These are phyloP conservation scores for Mus caroli DNA, from an alignment of 2,797 vertebrate genomes.

Conservation along the genomic window DNA sequence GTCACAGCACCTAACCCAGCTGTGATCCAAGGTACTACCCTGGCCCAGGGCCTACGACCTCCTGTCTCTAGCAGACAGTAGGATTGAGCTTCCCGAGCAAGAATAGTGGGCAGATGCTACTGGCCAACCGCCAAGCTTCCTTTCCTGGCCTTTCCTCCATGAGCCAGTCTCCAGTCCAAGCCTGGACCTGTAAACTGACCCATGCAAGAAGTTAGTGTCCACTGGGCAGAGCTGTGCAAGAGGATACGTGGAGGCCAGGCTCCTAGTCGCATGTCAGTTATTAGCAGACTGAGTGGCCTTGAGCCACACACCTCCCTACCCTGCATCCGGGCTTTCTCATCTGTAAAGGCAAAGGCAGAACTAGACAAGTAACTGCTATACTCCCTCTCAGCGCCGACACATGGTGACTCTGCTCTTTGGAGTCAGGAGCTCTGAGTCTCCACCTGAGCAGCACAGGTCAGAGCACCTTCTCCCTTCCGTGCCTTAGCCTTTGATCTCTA, in stretches of 20 bases:
- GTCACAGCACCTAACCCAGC: neutral
- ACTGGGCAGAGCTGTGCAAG: neutral
- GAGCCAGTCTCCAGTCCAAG: neutral
- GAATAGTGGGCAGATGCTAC: neutral
- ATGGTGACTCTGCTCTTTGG: neutral
- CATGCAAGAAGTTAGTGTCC: neutral
- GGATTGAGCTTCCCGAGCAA: neutral
- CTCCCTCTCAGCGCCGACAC: fast-evolving
- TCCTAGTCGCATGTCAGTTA: neutral
- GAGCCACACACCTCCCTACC: neutral
- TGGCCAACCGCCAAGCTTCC: neutral
- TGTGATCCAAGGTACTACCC: neutral
- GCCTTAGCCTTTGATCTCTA: conserved; percentile 2
- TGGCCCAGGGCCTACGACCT: neutral
- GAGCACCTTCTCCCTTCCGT: neutral
- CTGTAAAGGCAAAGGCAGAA: neutral
- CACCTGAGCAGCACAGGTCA: neutral
- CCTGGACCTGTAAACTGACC: neutral
- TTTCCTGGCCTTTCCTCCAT: neutral
- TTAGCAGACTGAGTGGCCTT: neutral
- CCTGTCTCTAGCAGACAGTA: neutral
- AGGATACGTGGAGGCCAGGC: neutral
- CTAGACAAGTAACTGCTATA: neutral
- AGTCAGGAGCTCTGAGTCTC: neutral
- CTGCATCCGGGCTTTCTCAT: neutral